phyloP scores from a whole-genome alignment of 2,888 invertebrate genomes.

The Drosophila fulvimacula region DNA sequence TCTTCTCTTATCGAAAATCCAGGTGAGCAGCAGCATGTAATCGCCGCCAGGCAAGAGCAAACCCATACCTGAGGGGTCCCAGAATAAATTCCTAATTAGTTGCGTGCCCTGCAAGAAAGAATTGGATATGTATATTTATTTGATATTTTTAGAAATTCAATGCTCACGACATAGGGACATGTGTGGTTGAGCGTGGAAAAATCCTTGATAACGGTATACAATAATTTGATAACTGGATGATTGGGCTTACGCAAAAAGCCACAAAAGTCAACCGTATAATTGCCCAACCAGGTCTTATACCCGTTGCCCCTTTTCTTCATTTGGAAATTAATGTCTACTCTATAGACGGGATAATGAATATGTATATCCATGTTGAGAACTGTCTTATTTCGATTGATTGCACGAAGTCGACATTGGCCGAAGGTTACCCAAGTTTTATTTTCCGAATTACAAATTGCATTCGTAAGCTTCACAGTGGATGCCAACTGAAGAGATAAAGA shows the following conservation, averaged over 20 bases:
- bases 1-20: not conserved
- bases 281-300: slow-evolving; percentile 23
- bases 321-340: not conserved
- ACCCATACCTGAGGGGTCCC: slow-evolving; percentile 11
- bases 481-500: not conserved
- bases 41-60: slow-evolving; percentile 5
- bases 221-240: slow-evolving; percentile 18
- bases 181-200: slow-evolving; percentile 34
- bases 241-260: not conserved
- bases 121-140: not conserved
- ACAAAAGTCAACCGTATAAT: slow-evolving; percentile 11
- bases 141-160: not conserved
- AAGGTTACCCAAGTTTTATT: not conserved
- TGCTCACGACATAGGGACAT: slow-evolving; percentile 41
- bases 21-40: not conserved
- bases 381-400: not conserved
- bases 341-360: not conserved
- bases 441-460: not conserved
- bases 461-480: not conserved
- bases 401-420: not conserved
- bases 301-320: slow-evolving; percentile 29
- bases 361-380: not conserved
- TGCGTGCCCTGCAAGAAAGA: slow-evolving; percentile 24
- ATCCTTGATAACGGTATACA: not conserved
- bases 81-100: slow-evolving; percentile 16